These are phyloP conservation scores for Garra rufa DNA, from an alignment of 2,113 vertebrate species.

Conservation along the genomic window DNA sequence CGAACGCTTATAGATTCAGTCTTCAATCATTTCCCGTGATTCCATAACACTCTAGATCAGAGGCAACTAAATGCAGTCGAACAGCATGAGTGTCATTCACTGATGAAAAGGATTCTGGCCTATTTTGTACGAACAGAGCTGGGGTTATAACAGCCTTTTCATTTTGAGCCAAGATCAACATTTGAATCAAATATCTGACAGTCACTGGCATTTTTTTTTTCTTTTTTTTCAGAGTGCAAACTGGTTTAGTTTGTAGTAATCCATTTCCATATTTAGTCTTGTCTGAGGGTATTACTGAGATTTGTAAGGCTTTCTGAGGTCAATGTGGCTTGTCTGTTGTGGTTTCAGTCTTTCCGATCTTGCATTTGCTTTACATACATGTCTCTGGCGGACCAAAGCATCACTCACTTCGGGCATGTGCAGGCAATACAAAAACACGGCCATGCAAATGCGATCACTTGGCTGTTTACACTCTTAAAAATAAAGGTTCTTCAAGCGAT, in stretches of 20 bases:
- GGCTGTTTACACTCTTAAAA: too few relatives aligned
- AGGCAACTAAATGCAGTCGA: slow-evolving; percentile 1
- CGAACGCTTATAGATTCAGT: not conserved
- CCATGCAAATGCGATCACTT: slow-evolving; percentile 20
- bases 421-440: not conserved
- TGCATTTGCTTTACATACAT: slow-evolving; percentile 23
- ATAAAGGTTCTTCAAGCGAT: too few relatives aligned
- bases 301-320: slow-evolving; percentile 8
- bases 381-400: not conserved
- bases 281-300: not conserved
- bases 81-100: slow-evolving; percentile 24
- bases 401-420: not conserved
- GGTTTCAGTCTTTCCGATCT: not conserved
- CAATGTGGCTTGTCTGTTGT: not conserved
- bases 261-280: not conserved
- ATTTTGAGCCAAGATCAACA: slow-evolving; percentile 12
- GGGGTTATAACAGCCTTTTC: not conserved
- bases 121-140: slow-evolving; percentile 1
- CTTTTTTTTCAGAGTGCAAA: not conserved
- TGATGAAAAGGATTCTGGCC: slow-evolving; percentile 10
- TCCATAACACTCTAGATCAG: not conserved
- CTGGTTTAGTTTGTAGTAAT: not conserved
- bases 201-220: not conserved
- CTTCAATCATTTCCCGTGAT: slow-evolving; percentile 28
- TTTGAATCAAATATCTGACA: slow-evolving; percentile 4